phyloP scores from a whole-genome alignment of 2,113 vertebrate species.

The Isurus oxyrinchus region DNA sequence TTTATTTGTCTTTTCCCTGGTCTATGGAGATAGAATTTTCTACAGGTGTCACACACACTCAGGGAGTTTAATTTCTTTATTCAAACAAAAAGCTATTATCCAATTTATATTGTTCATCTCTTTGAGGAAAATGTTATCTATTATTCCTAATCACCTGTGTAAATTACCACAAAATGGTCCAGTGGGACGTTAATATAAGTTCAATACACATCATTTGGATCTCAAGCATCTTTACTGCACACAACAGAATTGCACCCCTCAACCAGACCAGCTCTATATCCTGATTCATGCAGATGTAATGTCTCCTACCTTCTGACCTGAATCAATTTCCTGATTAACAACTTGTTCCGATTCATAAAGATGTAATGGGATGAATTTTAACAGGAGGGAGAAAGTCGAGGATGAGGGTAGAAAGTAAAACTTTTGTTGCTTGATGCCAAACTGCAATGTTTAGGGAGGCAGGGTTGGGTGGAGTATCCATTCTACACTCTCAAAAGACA shows the following conservation, averaged over 20 bases:
- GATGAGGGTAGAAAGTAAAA: neutral
- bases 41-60: neutral
- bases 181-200: neutral
- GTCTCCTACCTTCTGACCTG: too few species aligned
- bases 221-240: neutral
- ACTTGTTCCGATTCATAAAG: neutral
- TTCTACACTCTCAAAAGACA: neutral
- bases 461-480: neutral
- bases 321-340: too few species aligned
- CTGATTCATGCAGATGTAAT: neutral
- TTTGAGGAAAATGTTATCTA: neutral
- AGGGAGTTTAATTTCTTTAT: neutral
- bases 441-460: neutral
- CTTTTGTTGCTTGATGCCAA: too few species aligned
- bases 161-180: neutral
- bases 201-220: neutral
- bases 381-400: neutral
- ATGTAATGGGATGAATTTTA: neutral
- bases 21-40: neutral
- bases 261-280: neutral
- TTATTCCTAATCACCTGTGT: neutral
- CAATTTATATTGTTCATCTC: neutral
- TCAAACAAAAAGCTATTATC: neutral
- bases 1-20: neutral
- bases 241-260: neutral